Percentiles rank a stretch among this genome's conserved stretches.
Conservation (phyloP, 2,113 vertebrate species). For the Talpa occidentalis region DNA sequence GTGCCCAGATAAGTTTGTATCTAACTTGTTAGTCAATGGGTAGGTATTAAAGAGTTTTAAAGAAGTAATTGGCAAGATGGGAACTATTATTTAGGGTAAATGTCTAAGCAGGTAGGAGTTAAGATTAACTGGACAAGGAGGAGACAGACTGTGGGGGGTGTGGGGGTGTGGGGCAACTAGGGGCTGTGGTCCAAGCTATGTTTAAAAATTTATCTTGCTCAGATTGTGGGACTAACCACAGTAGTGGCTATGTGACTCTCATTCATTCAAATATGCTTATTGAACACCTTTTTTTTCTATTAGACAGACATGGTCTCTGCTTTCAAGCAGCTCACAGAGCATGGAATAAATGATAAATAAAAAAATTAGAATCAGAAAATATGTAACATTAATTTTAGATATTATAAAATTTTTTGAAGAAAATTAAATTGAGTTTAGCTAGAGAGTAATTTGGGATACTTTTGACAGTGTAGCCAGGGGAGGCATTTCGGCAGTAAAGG, state of each 20-base stretch:
- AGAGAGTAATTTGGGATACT: background rate
- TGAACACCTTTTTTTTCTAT: background rate
- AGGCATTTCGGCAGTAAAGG: background rate
- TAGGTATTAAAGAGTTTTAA: background rate
- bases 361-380: background rate
- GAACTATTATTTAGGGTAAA: background rate
- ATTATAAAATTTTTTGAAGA: background rate
- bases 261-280: slow-evolving; percentile 15
- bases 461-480: background rate
- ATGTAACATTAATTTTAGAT: background rate
- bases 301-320: background rate
- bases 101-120: background rate
- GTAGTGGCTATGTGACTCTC: background rate
- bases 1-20: slow-evolving; percentile 6
- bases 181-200: background rate
- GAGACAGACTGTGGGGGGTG: background rate
- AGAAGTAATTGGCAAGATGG: background rate
- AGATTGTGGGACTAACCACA: background rate
- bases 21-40: background rate
- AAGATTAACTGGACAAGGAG: background rate
- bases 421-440: slow-evolving; percentile 19
- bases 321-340: background rate
- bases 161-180: background rate
- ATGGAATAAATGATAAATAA: background rate
- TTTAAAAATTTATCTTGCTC: background rate